A percentile compares a stretch with the other conserved stretches of the same genome.
phyloP scores from a whole-genome alignment of 2,113 vertebrate species.

The Oncorhynchus kisutch region DNA sequence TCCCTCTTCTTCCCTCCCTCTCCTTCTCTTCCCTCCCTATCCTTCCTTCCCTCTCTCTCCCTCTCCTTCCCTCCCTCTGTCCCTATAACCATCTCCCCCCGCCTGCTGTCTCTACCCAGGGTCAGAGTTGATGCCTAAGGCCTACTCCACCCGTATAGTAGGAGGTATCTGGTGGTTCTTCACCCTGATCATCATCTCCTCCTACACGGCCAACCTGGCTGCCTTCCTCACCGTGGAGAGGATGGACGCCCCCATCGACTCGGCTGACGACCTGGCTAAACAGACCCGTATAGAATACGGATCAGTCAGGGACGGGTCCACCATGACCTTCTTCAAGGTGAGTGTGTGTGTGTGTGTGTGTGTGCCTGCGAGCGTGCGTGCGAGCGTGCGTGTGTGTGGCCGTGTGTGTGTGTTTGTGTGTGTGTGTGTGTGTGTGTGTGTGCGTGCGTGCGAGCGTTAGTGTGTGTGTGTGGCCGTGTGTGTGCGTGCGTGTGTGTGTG shows the following conservation, averaged over 20 bases:
- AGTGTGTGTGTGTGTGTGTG: background rate
- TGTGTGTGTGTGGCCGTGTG: too few relatives aligned
- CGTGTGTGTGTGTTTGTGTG: too few relatives aligned
- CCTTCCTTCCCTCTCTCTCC: background rate
- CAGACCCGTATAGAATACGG: conserved; percentile 98
- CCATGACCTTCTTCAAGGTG: conserved; percentile 98
- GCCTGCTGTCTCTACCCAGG: conserved; percentile 78
- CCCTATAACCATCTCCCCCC: conserved; percentile 8
- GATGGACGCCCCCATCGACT: conserved; percentile 97
- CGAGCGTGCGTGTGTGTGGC: too few relatives aligned
- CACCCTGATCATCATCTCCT: conserved; percentile 97
- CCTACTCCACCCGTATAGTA: conserved; percentile 96
- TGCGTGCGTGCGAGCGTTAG: fast-evolving
- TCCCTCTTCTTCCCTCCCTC: background rate
- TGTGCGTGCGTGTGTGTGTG: conserved; percentile 57
- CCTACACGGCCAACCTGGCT: conserved; percentile 97
- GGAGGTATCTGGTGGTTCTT: conserved; percentile 99
- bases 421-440: conserved; percentile 53
- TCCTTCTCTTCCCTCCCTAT: background rate
- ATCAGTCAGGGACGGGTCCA: conserved; percentile 93
- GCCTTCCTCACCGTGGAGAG: conserved; percentile 97
- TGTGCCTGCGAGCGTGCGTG: too few relatives aligned
- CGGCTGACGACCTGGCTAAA: conserved; percentile 94
- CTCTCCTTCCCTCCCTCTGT: background rate
- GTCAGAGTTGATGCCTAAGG: conserved; percentile 98